Evolutionary conservation across 2,797 vertebrate species (phyloP), one percentile per base, ranked within the genome.

Genomic region (Cheirogaleus major): DNA sequence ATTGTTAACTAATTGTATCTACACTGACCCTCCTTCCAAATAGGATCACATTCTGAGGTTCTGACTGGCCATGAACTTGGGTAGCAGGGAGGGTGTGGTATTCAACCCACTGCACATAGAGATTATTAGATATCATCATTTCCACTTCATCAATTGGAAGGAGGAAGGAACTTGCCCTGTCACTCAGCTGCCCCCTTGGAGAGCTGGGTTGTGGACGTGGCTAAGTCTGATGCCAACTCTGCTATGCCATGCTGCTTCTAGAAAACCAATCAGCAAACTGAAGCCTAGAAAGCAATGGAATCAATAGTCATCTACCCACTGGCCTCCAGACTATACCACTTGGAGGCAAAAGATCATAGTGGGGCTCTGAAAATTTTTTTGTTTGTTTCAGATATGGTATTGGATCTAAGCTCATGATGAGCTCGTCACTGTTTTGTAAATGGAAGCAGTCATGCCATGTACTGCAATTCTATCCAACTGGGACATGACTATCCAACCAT

Each of bases 281-380:
- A 52, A 89, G 27, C 3, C 55, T 14, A 41, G 94, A 67, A 76
- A 55, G 76, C 27, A 45, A 45, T 17, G 8, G 3, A 45, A 27
- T 27, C 57, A 13, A 3, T 5, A 27, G 4, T 25, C n/a, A 10
- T 32, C 52, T 5, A 15, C 32, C 10, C 5, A 6, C 0, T 20
- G 76, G 14, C 55, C 14, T 63, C 27, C 25, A 75, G 15, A 38
- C 38, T 2, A 4, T 5, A 30, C 1, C 23, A 17, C 30, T 11
- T 14, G 18, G 27, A 94, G 48, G 32, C 27, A 13, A 63, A 95
- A 70, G 83, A 4, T 50, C 35, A 76, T 18, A 32, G 25, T 1
- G 5, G 25, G 20, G 17, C 22, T 43, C 4, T 6, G 12, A 70
- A 52, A 11, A 4, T n/a, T 30, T 48, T 25, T 25, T 5, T n/a